These are phyloP conservation scores for Coryphaenoides rupestris DNA, from an alignment of 2,113 vertebrate genomes.

Conservation along the genomic window DNA sequence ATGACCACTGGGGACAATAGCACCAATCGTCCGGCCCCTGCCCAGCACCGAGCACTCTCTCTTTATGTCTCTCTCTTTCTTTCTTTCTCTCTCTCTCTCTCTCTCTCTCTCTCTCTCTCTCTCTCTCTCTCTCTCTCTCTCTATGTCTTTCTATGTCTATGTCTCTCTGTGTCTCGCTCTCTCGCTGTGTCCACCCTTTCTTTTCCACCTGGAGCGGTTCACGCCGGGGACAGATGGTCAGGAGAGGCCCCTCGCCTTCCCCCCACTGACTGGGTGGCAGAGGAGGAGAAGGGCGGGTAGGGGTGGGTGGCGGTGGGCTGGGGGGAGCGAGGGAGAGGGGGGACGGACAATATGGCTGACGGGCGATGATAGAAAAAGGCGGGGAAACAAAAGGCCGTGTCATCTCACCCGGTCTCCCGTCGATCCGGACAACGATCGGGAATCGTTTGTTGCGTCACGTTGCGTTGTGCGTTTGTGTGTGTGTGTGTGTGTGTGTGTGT, in stretches of 20 bases:
- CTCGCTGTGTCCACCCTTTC: constrained; percentile 32
- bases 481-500: neutral
- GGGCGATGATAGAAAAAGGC: constrained; percentile 53
- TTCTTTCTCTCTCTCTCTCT: too few relatives aligned
- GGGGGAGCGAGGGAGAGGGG: too few relatives aligned
- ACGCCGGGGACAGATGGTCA: constrained; percentile 64
- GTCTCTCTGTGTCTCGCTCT: too few relatives aligned
- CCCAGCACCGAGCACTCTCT: constrained; percentile 31
- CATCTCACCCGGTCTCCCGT: constrained; percentile 46
- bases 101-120: too few relatives aligned
- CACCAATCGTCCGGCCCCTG: constrained; percentile 15
- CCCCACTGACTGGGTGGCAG: constrained; percentile 44
- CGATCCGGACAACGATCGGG: constrained; percentile 39
- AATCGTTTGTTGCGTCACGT: neutral
- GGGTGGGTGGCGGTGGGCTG: too few relatives aligned
- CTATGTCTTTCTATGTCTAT: too few relatives aligned
- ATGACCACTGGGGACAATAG: constrained; percentile 71
- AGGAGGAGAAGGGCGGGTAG: constrained; percentile 16
- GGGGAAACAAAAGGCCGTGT: constrained; percentile 53
- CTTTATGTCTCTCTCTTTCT: constrained; percentile 16
- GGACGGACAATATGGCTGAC: constrained; percentile 59
- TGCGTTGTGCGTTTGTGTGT: neutral
- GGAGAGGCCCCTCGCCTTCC: constrained; percentile 51
- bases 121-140: too few relatives aligned
- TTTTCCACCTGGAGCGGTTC: constrained; percentile 46